Evolutionary conservation across 2,888 invertebrate species (phyloP).

Genomic region (Imbricaverruca yamaguchii): DNA sequence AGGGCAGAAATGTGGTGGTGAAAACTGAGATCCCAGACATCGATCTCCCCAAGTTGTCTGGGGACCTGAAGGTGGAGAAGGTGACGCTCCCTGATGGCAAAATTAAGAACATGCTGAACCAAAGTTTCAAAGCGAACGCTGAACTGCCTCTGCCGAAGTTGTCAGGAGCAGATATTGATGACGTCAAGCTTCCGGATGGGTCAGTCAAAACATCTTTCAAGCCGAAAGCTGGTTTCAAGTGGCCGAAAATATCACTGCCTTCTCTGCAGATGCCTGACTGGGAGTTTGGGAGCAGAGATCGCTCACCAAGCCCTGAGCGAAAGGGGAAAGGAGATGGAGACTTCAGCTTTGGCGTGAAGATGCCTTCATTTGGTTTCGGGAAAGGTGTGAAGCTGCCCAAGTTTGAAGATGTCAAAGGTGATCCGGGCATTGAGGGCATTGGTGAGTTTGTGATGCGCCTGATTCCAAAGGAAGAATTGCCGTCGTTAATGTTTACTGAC

Average conservation of each 20-base stretch:
- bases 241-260: background rate
- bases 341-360: background rate
- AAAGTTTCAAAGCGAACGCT: background rate
- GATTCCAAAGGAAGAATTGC: background rate
- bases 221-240: background rate
- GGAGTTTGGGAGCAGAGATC: background rate
- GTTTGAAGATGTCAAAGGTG: background rate
- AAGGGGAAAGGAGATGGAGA: background rate
- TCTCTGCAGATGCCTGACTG: background rate
- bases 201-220: background rate
- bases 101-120: background rate
- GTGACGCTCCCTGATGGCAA: background rate
- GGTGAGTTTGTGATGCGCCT: background rate
- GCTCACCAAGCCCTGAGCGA: background rate
- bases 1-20: background rate
- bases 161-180: background rate
- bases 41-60: background rate
- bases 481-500: background rate
- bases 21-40: background rate
- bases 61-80: no score
- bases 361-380: background rate
- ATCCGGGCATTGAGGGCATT: background rate
- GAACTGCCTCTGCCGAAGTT: background rate
- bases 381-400: background rate
- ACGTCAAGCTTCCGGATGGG: background rate